phyloP scores from a whole-genome alignment of 2,113 vertebrate genomes.

The Tyrannus savana region DNA sequence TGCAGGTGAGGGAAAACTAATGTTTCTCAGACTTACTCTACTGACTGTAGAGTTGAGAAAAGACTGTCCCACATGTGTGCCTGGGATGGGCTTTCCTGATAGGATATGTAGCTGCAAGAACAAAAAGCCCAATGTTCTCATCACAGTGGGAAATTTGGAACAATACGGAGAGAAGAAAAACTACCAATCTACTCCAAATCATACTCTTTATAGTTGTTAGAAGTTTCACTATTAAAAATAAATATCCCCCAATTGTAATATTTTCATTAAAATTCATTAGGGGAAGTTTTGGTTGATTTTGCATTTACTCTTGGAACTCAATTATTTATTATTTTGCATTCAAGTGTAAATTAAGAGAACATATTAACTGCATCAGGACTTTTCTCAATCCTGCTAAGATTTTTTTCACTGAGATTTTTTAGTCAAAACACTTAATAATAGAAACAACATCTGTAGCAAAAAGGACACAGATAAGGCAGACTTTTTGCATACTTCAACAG shows the following conservation, averaged over 20 bases:
- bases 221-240: not conserved
- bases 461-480: not conserved
- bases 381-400: not conserved
- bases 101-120: not conserved
- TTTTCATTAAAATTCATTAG: not conserved
- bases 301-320: not conserved
- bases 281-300: not conserved
- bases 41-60: not conserved
- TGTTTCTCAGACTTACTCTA: not conserved
- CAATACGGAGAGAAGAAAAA: not conserved
- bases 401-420: not conserved
- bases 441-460: not conserved
- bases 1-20: not conserved
- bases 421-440: not conserved
- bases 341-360: not conserved
- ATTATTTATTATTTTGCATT: not conserved
- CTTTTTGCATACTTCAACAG: not conserved
- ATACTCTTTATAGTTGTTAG: not conserved
- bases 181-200: not conserved
- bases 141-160: not conserved
- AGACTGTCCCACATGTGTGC: not conserved
- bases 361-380: not conserved
- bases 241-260: not conserved
- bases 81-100: not conserved
- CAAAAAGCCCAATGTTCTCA: not conserved